A percentile compares a stretch with the other conserved stretches of the same genome.
These are phyloP conservation scores for Drosophila guanche DNA, from an alignment of 1,140 invertebrate genomes.

Conservation along the genomic window DNA sequence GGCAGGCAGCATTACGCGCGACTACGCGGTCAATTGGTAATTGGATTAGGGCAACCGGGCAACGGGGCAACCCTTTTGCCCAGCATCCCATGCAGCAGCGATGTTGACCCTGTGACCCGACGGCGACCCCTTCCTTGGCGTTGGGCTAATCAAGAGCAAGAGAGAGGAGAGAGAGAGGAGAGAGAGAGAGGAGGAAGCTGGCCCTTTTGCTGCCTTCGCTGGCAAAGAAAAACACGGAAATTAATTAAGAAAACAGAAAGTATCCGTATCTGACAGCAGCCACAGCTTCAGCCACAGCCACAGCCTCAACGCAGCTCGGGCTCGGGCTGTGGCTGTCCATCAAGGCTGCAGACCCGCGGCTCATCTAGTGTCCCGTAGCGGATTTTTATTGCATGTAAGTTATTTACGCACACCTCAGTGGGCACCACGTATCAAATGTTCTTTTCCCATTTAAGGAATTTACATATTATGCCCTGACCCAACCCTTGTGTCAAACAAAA, in stretches of 20 bases:
- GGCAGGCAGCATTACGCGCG: slow-evolving; percentile 28
- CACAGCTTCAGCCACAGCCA: no score
- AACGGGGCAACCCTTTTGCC: slow-evolving; percentile 36
- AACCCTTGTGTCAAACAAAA: no score
- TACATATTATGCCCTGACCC: not conserved
- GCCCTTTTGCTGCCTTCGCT: slow-evolving; percentile 32
- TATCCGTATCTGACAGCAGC: no score
- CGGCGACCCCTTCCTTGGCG: slow-evolving; percentile 16
- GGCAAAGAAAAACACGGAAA: slow-evolving; percentile 45
- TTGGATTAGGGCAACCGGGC: slow-evolving; percentile 59
- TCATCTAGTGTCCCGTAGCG: slow-evolving; percentile 46
- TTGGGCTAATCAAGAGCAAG: slow-evolving; percentile 15
- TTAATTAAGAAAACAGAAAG: slow-evolving; percentile 71
- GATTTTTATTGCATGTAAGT: slow-evolving; percentile 67
- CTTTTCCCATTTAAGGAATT: slow-evolving; percentile 1
- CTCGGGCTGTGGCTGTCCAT: no score
- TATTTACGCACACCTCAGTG: slow-evolving; percentile 55
- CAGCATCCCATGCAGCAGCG: slow-evolving; percentile 16
- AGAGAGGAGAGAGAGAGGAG: not conserved
- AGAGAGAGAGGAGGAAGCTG: not conserved
- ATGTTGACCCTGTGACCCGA: slow-evolving; percentile 36
- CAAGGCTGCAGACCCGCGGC: slow-evolving; percentile 8
- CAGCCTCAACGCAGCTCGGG: no score
- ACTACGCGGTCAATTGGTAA: slow-evolving; percentile 68
- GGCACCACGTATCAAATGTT: not conserved